phyloP scores from a whole-genome alignment of 2,113 vertebrate genomes.

The Dicrurus megarhynchus region DNA sequence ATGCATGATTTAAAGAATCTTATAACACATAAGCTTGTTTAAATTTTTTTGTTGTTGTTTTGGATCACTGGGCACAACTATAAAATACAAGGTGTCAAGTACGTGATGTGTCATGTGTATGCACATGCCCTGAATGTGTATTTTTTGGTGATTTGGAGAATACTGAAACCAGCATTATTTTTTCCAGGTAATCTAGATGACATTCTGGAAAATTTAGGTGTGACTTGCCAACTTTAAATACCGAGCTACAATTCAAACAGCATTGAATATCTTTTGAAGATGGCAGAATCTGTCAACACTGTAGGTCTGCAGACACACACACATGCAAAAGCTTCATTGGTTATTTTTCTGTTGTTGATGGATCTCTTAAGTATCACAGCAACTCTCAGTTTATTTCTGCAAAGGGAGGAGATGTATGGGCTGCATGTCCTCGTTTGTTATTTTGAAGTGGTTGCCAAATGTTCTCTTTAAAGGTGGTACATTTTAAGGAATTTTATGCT shows the following conservation, averaged over 20 bases:
- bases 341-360: not conserved
- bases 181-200: not conserved
- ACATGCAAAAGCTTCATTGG: not conserved
- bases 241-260: not conserved
- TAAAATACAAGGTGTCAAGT: not conserved
- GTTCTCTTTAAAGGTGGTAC: not conserved
- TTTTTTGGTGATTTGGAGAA: not conserved
- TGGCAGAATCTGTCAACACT: not conserved
- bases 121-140: not conserved
- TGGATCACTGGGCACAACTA: not conserved
- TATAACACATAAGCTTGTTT: not conserved
- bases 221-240: not conserved
- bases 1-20: accelerated
- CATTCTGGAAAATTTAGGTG: not conserved
- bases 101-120: too few species aligned
- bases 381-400: not conserved
- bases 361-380: not conserved
- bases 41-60: not conserved
- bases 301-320: not conserved
- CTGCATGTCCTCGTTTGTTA: not conserved
- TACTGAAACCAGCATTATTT: not conserved
- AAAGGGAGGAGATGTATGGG: not conserved
- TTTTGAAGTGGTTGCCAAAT: conserved; percentile 19
- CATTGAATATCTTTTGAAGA: not conserved
- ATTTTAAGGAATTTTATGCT: not conserved